These are phyloP conservation scores for Oryzias celebensis DNA, from an alignment of 2,113 vertebrate species.

Conservation along the genomic window DNA sequence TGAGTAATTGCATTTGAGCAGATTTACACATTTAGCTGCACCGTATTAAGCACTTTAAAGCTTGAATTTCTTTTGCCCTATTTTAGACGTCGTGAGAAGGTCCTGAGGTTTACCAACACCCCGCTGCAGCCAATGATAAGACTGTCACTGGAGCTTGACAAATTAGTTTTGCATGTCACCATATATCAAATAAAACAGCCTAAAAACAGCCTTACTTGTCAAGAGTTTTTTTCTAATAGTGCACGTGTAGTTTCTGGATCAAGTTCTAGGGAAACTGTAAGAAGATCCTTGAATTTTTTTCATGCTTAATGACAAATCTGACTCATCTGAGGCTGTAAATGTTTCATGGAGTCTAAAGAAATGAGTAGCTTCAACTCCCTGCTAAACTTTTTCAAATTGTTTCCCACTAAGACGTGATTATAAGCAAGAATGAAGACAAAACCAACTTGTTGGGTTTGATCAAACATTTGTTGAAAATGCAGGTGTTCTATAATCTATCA, in stretches of 20 bases:
- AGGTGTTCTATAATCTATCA: too few species aligned
- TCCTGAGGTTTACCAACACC: constrained; percentile 17
- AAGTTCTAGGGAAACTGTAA: constrained; percentile 26
- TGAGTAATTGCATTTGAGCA: not conserved
- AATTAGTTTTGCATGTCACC: constrained; percentile 32
- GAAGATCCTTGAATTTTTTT: constrained; percentile 16
- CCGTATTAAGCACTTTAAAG: constrained; percentile 5
- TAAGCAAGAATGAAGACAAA: constrained; percentile 26
- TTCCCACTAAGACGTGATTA: constrained; percentile 33
- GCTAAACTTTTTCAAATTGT: constrained; percentile 21
- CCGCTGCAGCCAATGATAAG: constrained; percentile 13
- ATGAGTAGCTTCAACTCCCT: constrained; percentile 43
- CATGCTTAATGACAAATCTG: constrained; percentile 64
- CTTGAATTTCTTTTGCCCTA: constrained; percentile 3
- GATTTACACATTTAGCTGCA: not conserved
- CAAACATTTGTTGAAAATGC: not conserved
- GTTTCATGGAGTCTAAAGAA: constrained; percentile 66
- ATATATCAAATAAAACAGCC: constrained; percentile 30
- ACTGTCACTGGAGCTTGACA: constrained; percentile 14
- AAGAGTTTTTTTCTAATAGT: not conserved
- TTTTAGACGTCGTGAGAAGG: constrained; percentile 3
- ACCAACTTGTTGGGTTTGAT: not conserved
- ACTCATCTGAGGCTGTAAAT: constrained; percentile 61
- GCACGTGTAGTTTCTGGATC: constrained; percentile 54
- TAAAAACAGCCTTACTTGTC: constrained; percentile 13